Conservation (phyloP, 1,140 invertebrate species). For the Chelonus insularis region DNA sequence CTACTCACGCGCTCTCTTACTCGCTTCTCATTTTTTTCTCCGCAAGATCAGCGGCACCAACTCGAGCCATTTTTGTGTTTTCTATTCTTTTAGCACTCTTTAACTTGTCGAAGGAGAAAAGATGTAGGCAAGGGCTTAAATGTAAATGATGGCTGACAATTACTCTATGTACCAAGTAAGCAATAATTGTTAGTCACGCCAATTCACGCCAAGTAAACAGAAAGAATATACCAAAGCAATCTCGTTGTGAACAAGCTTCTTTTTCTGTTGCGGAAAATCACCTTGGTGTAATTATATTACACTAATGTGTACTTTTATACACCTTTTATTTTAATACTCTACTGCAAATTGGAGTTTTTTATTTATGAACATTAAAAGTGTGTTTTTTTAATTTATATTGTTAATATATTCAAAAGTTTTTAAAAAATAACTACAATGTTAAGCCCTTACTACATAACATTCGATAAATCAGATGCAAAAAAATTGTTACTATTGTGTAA, state of each 20-base stretch:
- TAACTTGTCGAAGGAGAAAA: not conserved
- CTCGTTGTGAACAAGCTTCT: conserved; percentile 3
- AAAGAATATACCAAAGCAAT: conserved; percentile 24
- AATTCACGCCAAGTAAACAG: conserved; percentile 38
- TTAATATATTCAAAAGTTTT: no score
- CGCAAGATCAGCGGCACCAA: no score
- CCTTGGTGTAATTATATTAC: no score
- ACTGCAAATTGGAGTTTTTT: not conserved
- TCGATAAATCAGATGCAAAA: no score
- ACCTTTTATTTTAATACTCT: no score
- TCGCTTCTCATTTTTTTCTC: not conserved
- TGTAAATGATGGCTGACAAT: conserved; percentile 40
- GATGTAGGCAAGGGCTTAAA: conserved; percentile 12
- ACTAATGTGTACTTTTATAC: no score
- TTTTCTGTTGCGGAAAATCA: conserved; percentile 14
- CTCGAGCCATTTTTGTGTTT: not conserved
- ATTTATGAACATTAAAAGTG: not conserved
- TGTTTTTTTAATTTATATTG: no score
- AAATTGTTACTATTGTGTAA: no score
- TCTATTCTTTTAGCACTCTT: not conserved
- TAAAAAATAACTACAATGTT: no score
- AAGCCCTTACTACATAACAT: no score
- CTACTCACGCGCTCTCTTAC: not conserved
- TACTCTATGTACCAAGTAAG: conserved; percentile 42
- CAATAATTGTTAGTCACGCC: conserved; percentile 43